Evolutionary conservation across 1,140 invertebrate genomes (phyloP).

Genomic region (Drosophila mojavensis): DNA sequence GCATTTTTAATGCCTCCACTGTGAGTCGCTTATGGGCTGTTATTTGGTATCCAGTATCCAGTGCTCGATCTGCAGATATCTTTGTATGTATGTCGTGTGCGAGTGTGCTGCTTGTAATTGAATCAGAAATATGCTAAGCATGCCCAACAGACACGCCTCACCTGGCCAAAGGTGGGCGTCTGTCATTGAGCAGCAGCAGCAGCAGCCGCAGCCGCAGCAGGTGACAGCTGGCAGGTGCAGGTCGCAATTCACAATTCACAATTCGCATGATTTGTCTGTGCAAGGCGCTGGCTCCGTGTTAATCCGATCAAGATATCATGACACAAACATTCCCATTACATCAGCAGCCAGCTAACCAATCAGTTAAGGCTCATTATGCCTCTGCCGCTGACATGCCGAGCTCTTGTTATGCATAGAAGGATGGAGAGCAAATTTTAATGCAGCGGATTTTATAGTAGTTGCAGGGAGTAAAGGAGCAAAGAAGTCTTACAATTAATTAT

Average conservation of each 20-base stretch:
- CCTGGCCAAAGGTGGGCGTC: neutral
- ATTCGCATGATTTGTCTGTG: slow-evolving; percentile 34
- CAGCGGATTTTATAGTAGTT: too few relatives aligned
- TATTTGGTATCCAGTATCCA: slow-evolving; percentile 14
- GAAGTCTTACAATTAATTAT: neutral
- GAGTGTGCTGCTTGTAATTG: slow-evolving; percentile 59
- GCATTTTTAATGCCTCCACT: slow-evolving; percentile 67
- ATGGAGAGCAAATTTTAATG: too few relatives aligned
- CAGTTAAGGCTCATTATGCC: slow-evolving; percentile 39
- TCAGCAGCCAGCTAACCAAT: slow-evolving; percentile 46
- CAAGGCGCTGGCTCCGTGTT: slow-evolving; percentile 36
- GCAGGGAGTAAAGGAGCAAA: neutral
- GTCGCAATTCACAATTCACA: slow-evolving; percentile 1
- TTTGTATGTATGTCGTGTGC: slow-evolving; percentile 46
- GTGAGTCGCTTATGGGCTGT: neutral
- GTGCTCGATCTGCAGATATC: slow-evolving; percentile 31
- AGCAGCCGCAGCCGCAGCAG: slow-evolving; percentile 25
- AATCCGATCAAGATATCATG: slow-evolving; percentile 51
- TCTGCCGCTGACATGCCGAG: neutral
- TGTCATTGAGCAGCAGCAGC: slow-evolving; percentile 37
- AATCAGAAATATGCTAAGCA: slow-evolving; percentile 73
- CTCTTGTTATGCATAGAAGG: neutral
- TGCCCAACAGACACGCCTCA: slow-evolving; percentile 43
- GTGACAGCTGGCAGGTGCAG: slow-evolving; percentile 55
- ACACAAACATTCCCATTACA: slow-evolving; percentile 72